A percentile compares a stretch with the other conserved stretches of the same genome.
These are phyloP conservation scores for Sylvia borin DNA, from an alignment of 2,797 vertebrate species.

Conservation along the genomic window DNA sequence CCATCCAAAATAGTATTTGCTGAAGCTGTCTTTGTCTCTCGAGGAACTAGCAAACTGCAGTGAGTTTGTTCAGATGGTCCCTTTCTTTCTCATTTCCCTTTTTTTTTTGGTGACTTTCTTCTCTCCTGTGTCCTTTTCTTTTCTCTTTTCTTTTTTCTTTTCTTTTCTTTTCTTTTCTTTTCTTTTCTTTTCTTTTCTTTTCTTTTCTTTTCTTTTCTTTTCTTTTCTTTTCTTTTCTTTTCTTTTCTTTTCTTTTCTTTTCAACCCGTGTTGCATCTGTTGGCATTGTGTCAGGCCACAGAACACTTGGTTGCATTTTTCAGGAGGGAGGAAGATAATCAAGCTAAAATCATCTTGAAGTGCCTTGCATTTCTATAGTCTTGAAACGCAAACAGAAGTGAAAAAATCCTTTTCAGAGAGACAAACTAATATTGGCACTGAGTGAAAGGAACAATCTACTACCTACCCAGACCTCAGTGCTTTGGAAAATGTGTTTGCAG, in stretches of 20 bases:
- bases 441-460: neutral
- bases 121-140: neutral
- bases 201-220: neutral
- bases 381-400: neutral
- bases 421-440: neutral
- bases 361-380: neutral
- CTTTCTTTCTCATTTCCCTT: neutral
- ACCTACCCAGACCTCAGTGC: neutral
- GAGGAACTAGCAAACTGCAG: neutral
- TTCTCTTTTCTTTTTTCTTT: neutral
- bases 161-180: neutral
- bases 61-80: neutral
- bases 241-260: neutral
- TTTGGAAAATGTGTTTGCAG: neutral
- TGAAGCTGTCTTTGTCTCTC: neutral
- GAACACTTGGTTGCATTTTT: neutral
- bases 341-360: neutral
- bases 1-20: neutral
- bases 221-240: neutral
- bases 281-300: neutral
- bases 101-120: neutral
- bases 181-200: neutral
- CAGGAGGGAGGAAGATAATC: neutral
- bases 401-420: neutral
- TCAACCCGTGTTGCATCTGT: neutral